Conservation (phyloP, 2,888 invertebrate species). For the Anodontia alba region DNA sequence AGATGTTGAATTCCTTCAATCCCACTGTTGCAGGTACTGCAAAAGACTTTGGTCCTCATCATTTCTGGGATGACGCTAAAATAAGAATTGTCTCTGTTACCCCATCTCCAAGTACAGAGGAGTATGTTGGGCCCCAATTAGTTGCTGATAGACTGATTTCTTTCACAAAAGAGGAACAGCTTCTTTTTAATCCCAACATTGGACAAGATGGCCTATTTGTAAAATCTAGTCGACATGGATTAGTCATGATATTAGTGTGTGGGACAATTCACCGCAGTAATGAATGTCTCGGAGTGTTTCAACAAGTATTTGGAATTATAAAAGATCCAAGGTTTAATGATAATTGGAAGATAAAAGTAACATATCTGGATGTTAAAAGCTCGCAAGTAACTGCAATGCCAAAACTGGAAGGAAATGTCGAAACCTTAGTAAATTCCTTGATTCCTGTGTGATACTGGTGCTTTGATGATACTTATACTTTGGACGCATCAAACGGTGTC, state of each 20-base stretch:
- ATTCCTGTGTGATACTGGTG: neutral
- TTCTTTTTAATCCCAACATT: constrained; percentile 88
- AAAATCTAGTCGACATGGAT: constrained; percentile 88
- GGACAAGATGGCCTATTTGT: constrained; percentile 87
- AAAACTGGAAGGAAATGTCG: constrained; percentile 57
- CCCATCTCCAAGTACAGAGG: constrained; percentile 49
- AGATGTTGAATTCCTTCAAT: constrained; percentile 76
- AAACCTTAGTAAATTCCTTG: constrained; percentile 20
- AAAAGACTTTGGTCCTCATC: constrained; percentile 79
- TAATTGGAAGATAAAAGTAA: constrained; percentile 90
- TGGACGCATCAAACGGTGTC: too few relatives aligned
- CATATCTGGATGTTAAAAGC: constrained; percentile 73
- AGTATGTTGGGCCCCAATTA: constrained; percentile 60
- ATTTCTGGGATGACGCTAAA: constrained; percentile 78
- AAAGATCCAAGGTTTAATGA: constrained; percentile 88
- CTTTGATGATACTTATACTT: neutral
- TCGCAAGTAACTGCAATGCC: constrained; percentile 58
- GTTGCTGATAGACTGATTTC: constrained; percentile 69
- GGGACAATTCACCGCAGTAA: constrained; percentile 88
- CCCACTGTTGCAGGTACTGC: constrained; percentile 47
- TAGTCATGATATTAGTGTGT: constrained; percentile 88
- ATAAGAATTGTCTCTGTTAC: constrained; percentile 62
- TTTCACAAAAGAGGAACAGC: constrained; percentile 70
- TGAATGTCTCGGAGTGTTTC: constrained; percentile 88
- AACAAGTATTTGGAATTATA: constrained; percentile 88